These are phyloP conservation scores for Oophaga sylvatica DNA, from an alignment of 2,797 vertebrate genomes.

Conservation along the genomic window DNA sequence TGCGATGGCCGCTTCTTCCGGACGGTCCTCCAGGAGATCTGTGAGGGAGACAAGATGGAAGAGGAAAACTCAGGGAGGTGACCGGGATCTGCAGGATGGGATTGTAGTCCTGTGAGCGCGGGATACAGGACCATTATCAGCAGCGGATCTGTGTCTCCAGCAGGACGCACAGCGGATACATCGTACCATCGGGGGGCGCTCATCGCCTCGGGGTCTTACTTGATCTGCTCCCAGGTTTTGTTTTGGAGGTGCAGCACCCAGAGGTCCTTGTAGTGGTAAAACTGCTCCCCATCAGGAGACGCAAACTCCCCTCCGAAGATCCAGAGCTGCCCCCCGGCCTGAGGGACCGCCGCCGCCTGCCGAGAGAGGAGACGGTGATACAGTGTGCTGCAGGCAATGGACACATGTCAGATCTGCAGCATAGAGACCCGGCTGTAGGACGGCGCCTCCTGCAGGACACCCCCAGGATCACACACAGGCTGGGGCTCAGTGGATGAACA, in stretches of 20 bases:
- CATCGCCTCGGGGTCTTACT: conserved; percentile 74
- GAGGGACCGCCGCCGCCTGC: conserved; percentile 88
- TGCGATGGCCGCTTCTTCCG: conserved; percentile 91
- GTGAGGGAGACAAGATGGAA: conserved; percentile 1
- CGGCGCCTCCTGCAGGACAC: not conserved
- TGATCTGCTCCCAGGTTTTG: conserved; percentile 93
- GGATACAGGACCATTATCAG: not conserved
- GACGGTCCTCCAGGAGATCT: conserved; percentile 89
- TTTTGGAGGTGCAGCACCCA: conserved; percentile 93
- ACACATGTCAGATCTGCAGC: not conserved
- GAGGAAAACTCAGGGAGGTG: not conserved
- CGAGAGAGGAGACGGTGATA: conserved; percentile 16
- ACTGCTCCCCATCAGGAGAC: conserved; percentile 90
- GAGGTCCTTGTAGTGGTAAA: conserved; percentile 97
- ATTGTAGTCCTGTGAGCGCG: not conserved
- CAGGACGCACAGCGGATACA: not conserved
- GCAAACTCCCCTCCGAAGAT: conserved; percentile 97
- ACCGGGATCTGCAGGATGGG: not conserved
- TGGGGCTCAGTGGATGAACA: too few species aligned
- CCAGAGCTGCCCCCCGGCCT: conserved; percentile 92
- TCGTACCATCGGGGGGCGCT: not conserved
- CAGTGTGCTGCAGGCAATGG: not conserved
- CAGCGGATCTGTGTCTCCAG: not conserved
- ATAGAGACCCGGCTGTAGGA: too few species aligned
- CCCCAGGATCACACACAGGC: not conserved